Evolutionary conservation across 2,888 invertebrate genomes (phyloP).

Genomic region (Lasioglossum marginatum): DNA sequence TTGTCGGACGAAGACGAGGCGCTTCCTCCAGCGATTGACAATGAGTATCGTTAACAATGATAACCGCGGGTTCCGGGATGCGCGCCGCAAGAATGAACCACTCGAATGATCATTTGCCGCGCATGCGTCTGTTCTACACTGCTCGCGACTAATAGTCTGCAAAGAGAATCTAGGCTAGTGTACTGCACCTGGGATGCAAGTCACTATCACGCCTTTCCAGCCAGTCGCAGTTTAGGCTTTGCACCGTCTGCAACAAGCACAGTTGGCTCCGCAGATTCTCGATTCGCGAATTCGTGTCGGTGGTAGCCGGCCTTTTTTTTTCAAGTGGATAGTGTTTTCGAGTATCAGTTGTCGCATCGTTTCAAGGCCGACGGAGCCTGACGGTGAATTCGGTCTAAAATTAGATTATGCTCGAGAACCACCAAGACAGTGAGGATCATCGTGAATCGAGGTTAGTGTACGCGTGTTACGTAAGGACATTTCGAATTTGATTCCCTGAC

Average conservation of each 20-base stretch:
- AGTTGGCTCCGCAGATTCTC: not conserved
- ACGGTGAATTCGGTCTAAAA: slow-evolving; percentile 12
- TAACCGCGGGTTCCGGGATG: slow-evolving; percentile 38
- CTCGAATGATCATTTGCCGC: slow-evolving; percentile 66
- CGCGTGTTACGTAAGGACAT: too few relatives aligned
- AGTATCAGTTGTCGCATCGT: not conserved
- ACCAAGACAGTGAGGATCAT: slow-evolving; percentile 4
- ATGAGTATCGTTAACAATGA: slow-evolving; percentile 24
- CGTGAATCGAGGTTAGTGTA: slow-evolving; percentile 32
- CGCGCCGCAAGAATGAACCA: slow-evolving; percentile 58
- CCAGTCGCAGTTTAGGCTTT: slow-evolving; percentile 59
- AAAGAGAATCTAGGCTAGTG: slow-evolving; percentile 77
- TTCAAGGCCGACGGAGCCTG: not conserved
- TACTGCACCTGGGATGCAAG: slow-evolving; percentile 70
- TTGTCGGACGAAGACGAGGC: slow-evolving; percentile 20
- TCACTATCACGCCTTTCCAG: slow-evolving; percentile 48
- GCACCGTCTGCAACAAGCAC: slow-evolving; percentile 22
- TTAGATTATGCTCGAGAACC: slow-evolving; percentile 12
- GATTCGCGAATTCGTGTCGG: not conserved
- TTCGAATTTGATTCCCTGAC: not conserved
- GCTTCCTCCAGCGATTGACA: not conserved
- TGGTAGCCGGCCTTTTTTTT: not conserved
- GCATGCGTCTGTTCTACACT: slow-evolving; percentile 69
- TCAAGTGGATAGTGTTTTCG: not conserved
- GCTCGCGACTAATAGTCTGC: slow-evolving; percentile 48